Evolutionary conservation across 1,140 invertebrate species (phyloP), one percentile per base, ranked within the genome.

Genomic region (Micrasema minimum): DNA sequence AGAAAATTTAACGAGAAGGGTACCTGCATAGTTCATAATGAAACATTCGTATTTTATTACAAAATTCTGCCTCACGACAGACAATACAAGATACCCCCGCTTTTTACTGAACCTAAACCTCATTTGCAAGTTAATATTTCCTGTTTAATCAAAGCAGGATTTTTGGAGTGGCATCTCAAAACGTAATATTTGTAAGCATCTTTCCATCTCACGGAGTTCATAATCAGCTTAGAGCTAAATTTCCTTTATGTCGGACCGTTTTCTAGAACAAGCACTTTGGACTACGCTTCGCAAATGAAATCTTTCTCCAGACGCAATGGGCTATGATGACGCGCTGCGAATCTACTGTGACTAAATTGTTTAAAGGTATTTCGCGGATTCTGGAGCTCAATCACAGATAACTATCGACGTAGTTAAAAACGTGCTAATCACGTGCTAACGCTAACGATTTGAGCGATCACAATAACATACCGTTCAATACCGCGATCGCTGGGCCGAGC

Each of bases 111-210:
- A n/a, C 4, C 51, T 14, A 35, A 55, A 55, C 31, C 51, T 55
- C 51, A 55, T 55, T 55, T 55, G 23, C 51, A 55, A n/a, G 51
- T 26, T 55, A 26, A 55, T 37, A 31, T 31, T 31, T 26, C 14
- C 22, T 55, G 14, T 55, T 55, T 55, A 55, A 55, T 55, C 23
- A 55, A 55, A 55, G 51, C 31, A 23, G 26, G 51, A 55, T 55
- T 55, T 55, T 55, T 55, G 51, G 31, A 31, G 51, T 26, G n/a
- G 22, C 26, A 6, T 7, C 51, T 55, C 11, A n/a, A 31, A 37
- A 55, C n/a, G 26, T 55, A 16, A 55, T 55, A 55, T 55, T 31
- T 14, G 3, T 22, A 4, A 23, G 23, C 51, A 55, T 55, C 51
- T 55, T 55, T 55, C 26, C 51, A 55, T 55, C 26, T 35, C 20